phyloP scores from a whole-genome alignment of 1,140 invertebrate genomes.

The Campoletis sonorensis region DNA sequence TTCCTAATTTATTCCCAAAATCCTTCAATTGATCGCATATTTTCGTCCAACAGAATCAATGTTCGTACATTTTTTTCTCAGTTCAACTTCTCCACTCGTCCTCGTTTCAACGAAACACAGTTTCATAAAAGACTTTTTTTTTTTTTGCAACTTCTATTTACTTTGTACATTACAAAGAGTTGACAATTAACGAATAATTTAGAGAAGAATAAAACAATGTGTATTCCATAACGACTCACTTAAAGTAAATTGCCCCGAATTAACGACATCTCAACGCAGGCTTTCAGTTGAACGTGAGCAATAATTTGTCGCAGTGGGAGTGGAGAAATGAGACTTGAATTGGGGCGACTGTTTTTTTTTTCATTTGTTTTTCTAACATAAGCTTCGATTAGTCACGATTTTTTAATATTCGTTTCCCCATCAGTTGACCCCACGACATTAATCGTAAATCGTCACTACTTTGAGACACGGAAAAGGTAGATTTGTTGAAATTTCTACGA shows the following conservation, averaged over 20 bases:
- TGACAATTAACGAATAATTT: neutral
- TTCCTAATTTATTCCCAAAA: too few relatives aligned
- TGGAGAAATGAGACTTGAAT: neutral
- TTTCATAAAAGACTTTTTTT: neutral
- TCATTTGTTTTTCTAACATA: neutral
- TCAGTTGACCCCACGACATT: neutral
- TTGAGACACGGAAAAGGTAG: slow-evolving; percentile 1
- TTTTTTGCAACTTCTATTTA: neutral
- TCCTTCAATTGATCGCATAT: too few relatives aligned
- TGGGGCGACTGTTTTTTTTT: neutral
- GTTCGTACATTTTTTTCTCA: too few relatives aligned
- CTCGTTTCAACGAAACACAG: too few relatives aligned
- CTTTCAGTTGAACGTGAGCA: neutral
- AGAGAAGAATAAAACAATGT: neutral
- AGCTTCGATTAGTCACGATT: neutral
- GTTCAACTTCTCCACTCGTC: too few relatives aligned
- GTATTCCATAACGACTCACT: slow-evolving; percentile 13
- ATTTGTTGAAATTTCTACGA: neutral
- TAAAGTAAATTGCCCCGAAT: slow-evolving; percentile 27
- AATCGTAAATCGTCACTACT: slow-evolving; percentile 16
- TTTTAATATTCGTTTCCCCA: neutral
- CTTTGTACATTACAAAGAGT: neutral
- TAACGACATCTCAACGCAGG: neutral
- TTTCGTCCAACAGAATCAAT: too few relatives aligned
- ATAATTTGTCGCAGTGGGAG: neutral